phyloP scores from a whole-genome alignment of 2,797 vertebrate species.

The Labeo calbasu region DNA sequence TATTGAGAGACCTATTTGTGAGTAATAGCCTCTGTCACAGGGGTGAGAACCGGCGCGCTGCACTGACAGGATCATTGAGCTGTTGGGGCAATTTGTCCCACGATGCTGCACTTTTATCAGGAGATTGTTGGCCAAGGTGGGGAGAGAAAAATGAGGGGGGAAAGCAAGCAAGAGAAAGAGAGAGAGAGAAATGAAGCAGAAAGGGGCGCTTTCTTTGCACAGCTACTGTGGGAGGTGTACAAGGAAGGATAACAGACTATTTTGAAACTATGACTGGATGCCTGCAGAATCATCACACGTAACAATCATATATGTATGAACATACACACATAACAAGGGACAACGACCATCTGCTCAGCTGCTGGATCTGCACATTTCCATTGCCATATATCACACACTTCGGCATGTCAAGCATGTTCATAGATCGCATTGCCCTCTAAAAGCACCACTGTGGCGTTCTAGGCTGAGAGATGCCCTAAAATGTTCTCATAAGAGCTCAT shows the following conservation, averaged over 20 bases:
- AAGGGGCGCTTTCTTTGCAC: conserved; percentile 71
- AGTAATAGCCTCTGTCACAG: conserved; percentile 63
- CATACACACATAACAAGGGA: background rate
- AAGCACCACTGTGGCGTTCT: background rate
- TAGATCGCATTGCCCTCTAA: background rate
- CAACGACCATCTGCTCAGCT: background rate
- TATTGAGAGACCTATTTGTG: conserved; percentile 62
- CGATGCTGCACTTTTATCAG: conserved; percentile 56
- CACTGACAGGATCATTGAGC: conserved; percentile 65
- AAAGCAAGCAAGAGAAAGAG: conserved; percentile 67
- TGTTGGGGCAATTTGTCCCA: conserved; percentile 61
- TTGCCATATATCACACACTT: background rate
- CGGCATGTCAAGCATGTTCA: background rate
- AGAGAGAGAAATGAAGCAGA: conserved; percentile 77
- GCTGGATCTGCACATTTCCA: conserved; percentile 15
- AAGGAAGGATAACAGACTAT: background rate
- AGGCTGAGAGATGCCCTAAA: conserved; percentile 2
- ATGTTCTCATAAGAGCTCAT: background rate
- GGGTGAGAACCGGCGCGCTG: conserved; percentile 52
- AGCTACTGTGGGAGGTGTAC: conserved; percentile 8
- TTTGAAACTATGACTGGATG: conserved; percentile 51
- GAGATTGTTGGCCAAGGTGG: conserved; percentile 49
- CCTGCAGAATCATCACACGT: conserved; percentile 1
- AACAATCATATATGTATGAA: background rate
- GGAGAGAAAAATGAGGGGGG: conserved; percentile 20